Evolutionary conservation across 1,140 invertebrate genomes (phyloP).

Genomic region (Pentalonia nigronervosa): DNA sequence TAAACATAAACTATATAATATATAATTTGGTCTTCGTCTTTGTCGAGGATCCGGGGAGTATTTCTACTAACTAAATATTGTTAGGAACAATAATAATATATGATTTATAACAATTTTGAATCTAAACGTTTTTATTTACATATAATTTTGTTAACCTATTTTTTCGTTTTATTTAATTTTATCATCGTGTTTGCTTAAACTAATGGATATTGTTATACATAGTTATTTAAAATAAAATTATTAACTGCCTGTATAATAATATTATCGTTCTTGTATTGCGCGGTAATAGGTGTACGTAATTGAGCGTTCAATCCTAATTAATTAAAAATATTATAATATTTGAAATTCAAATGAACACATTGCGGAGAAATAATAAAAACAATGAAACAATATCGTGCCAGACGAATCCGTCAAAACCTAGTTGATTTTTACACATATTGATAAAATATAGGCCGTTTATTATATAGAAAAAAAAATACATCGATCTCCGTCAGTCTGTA

Average conservation of each 20-base stretch:
- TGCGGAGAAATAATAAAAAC: background rate
- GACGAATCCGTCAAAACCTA: background rate
- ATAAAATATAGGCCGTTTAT: background rate
- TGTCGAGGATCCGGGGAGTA: background rate
- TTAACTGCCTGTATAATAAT: background rate
- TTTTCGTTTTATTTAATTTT: background rate
- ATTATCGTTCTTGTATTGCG: background rate
- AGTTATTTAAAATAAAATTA: background rate
- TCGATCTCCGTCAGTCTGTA: background rate
- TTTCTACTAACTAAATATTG: slow-evolving; percentile 5
- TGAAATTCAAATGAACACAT: background rate
- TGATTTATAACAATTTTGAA: slow-evolving; percentile 24
- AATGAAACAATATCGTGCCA: background rate
- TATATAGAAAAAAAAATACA: background rate
- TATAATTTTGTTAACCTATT: background rate
- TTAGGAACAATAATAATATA: background rate
- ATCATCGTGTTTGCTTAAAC: background rate
- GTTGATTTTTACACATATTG: background rate
- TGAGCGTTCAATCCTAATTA: background rate
- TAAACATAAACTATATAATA: background rate
- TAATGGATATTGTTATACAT: background rate
- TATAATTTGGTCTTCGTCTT: background rate
- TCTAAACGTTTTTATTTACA: background rate
- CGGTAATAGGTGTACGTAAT: background rate
- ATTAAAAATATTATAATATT: background rate